Evolutionary conservation across 2,888 invertebrate genomes (phyloP).

Genomic region (Aleiodes leptofemur): DNA sequence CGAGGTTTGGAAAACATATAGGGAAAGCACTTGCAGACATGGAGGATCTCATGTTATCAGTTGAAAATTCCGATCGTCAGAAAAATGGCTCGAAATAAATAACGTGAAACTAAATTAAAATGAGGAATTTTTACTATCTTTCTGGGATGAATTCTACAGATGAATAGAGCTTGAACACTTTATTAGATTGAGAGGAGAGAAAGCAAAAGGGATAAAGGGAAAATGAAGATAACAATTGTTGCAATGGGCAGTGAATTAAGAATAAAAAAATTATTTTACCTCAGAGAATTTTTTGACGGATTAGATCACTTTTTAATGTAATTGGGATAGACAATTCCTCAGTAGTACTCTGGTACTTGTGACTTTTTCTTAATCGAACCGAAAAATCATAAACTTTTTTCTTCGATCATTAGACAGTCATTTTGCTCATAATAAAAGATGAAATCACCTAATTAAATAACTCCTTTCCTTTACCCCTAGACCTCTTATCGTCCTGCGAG

Average conservation of each 20-base stretch:
- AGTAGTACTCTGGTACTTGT: slow-evolving; percentile 1
- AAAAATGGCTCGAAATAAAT: slow-evolving; percentile 58
- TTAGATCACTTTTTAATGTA: background rate
- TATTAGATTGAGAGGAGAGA: slow-evolving; percentile 1
- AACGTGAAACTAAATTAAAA: background rate
- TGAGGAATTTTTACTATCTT: background rate
- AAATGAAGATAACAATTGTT: background rate
- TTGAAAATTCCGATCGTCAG: slow-evolving; percentile 75
- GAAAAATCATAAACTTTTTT: background rate
- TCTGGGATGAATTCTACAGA: background rate
- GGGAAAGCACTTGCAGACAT: slow-evolving; percentile 84
- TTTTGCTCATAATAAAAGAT: too few species aligned
- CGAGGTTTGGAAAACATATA: slow-evolving; percentile 6
- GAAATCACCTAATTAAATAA: background rate
- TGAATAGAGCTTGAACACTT: background rate
- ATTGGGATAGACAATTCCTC: background rate
- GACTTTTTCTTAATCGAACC: background rate
- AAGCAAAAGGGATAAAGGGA: background rate
- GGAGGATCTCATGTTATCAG: slow-evolving; percentile 81
- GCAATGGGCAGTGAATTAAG: slow-evolving; percentile 23
- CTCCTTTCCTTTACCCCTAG: slow-evolving; percentile 6
- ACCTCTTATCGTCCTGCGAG: background rate
- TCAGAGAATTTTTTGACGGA: background rate
- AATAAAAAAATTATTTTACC: slow-evolving; percentile 16
- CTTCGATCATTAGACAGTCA: background rate